Base-by-base conservation (phyloP, 2,888 invertebrate species). In the Hipparchia sbordonii region DNA sequence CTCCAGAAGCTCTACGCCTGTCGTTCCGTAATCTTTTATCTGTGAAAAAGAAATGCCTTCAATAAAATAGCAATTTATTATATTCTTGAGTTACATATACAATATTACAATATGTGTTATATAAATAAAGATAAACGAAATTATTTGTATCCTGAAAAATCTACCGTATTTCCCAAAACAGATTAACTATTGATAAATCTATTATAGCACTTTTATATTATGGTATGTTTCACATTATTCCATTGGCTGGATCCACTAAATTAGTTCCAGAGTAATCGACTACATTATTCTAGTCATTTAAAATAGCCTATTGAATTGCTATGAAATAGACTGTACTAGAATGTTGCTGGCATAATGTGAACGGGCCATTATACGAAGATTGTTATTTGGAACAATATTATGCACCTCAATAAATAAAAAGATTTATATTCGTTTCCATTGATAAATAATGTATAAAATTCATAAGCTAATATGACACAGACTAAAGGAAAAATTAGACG, bases 21-120 rank as follows among this genome's bases (percentile, higher is more conserved):
- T 63, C 72, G 69, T 70, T 66, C 77, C 74, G 57, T 73, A 61
- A 60, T 33, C 76, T 66, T 76, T 75, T 77, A 77, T 79, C 80
- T 81, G 81, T 80, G 80, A 84, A 80, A 79, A 39, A 23, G 23
- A 76, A 72, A 77, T 82, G 84, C 82, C 83, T 84, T 83, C 76
- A 69, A 78, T 75, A 79, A 74, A 71, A 74, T 76, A 75, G 62
- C 72, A 73, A 68, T 66, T 62, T 67, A 60, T 72, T 33, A 62
- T 74, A 74, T 4, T 59, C 13, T 9, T 59, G 23, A 23, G 33
- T 60, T 57, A 57, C 23, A 23, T 23, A 23, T 23, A 23, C 23
- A 23, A 23, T 23, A 23, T 23, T 23, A 23, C 23, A 23, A 23
- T 23, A 23, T 23, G 23, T 23, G 23, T 23, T 23, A 76, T 78